Conservation (phyloP, 2,888 invertebrate genomes). For the Agapostemon virescens region DNA sequence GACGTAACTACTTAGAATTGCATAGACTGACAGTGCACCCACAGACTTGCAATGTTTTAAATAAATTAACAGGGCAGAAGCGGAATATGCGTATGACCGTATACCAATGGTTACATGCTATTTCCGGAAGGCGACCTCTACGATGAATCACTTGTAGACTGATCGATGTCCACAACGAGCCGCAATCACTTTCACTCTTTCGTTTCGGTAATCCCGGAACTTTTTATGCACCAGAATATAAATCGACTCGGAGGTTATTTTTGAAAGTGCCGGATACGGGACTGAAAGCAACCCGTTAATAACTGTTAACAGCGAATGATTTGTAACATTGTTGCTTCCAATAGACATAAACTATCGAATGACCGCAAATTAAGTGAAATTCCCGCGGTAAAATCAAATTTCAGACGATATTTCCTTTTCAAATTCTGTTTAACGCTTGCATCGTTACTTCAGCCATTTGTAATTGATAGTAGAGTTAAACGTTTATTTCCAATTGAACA, state of each 20-base stretch:
- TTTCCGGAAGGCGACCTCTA: slow-evolving; percentile 52
- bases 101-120: slow-evolving; percentile 32
- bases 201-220: neutral
- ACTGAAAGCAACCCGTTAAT: neutral
- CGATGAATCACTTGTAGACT: slow-evolving; percentile 47
- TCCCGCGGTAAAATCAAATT: neutral
- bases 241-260: neutral
- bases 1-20: slow-evolving; percentile 3
- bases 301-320: neutral
- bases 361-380: neutral
- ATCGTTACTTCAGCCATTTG: too few species aligned
- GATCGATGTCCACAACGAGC: slow-evolving; percentile 35
- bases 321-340: neutral
- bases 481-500: too few species aligned
- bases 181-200: slow-evolving; percentile 23
- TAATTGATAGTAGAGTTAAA: too few species aligned
- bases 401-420: neutral
- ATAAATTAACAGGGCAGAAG: slow-evolving; percentile 45
- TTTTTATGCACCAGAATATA: neutral
- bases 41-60: slow-evolving; percentile 34
- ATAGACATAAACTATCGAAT: neutral
- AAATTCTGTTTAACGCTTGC: too few species aligned
- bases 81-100: slow-evolving; percentile 41
- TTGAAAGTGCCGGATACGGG: neutral
- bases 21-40: slow-evolving; percentile 3